Base-by-base conservation (phyloP, 2,888 invertebrate genomes). In the Leptinotarsa tumamoca region DNA sequence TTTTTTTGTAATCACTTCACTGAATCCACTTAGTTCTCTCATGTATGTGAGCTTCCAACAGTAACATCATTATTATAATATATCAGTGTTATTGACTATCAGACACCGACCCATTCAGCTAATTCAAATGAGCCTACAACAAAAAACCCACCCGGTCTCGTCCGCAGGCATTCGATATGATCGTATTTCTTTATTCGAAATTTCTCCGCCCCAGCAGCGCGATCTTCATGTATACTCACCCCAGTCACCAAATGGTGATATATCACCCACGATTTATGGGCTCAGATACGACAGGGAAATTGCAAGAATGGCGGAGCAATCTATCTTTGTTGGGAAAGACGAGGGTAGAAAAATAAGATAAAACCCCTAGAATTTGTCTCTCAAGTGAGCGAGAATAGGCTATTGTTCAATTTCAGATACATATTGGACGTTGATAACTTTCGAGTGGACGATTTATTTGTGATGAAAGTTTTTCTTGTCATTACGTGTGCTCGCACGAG, bases 211-310 rank as follows among this genome's bases (percentile, higher is more conserved):
- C 80, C 76, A 69, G 76, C 76, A 74, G 77, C 75, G 74, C 74
- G 77, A 79, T 79, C 80, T 80, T 80, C 81, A 80, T 81, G 81
- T 82, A 81, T 77, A 80, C 82, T 83, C 82, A 81, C 82, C 80
- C 80, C 78, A 75, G 79, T 85, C 86, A 84, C 87, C 86, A 86
- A 87, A 90, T 88, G 90, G 90, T 92, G 92, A 94, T 94, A 94
- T 93, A 93, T 94, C 94, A 94, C 93, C 89, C 91, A 90, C 92
- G 93, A 94, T 95, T 94, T 94, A 95, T 93, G 94, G 93, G 92
- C 93, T 91, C 93, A 94, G 94, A 94, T 94, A 94, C 94, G 95
- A 95, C 95, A 94, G 94, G 94, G 94, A 95, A 94, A 95, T 95
- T 95, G 95, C 94, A 94, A 95, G 94, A 94, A 95, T 94, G 94